Percentiles rank a stretch among this genome's conserved stretches.
These are phyloP conservation scores for Micropoecilia bifurca DNA, from an alignment of 2,797 vertebrate species.

Conservation along the genomic window DNA sequence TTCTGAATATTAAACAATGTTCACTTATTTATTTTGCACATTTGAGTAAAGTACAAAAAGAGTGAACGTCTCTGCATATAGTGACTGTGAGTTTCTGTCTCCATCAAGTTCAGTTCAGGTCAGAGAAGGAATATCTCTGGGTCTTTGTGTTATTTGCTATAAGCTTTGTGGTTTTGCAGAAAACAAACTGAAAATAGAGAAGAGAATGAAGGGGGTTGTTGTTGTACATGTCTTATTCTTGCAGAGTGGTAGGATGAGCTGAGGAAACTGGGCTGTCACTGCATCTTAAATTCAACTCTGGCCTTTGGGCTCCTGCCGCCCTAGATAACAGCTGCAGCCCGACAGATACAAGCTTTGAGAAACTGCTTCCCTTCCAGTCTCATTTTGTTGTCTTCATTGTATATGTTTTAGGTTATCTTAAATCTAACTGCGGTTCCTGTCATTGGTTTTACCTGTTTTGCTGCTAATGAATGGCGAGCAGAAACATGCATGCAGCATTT, in stretches of 20 bases:
- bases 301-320: conserved; percentile 65
- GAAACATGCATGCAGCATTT: neutral
- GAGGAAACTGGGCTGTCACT: conserved; percentile 51
- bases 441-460: neutral
- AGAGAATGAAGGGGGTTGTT: neutral
- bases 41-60: neutral
- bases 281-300: conserved; percentile 59
- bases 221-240: neutral
- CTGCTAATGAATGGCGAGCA: neutral
- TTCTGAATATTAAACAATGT: neutral
- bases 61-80: neutral
- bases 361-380: neutral
- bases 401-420: neutral
- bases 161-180: neutral
- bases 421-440: neutral
- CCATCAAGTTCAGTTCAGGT: conserved; percentile 3
- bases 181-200: conserved; percentile 22
- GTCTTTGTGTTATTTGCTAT: neutral
- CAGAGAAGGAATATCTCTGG: conserved; percentile 6
- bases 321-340: conserved; percentile 53
- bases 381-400: neutral
- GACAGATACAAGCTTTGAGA: conserved; percentile 26
- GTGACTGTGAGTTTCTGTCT: neutral
- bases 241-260: neutral
- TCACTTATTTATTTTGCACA: neutral